A percentile compares a stretch with the other conserved stretches of the same genome.
Conservation (phyloP, 2,113 vertebrate genomes). For the Cyphomyrus plagiostoma region DNA sequence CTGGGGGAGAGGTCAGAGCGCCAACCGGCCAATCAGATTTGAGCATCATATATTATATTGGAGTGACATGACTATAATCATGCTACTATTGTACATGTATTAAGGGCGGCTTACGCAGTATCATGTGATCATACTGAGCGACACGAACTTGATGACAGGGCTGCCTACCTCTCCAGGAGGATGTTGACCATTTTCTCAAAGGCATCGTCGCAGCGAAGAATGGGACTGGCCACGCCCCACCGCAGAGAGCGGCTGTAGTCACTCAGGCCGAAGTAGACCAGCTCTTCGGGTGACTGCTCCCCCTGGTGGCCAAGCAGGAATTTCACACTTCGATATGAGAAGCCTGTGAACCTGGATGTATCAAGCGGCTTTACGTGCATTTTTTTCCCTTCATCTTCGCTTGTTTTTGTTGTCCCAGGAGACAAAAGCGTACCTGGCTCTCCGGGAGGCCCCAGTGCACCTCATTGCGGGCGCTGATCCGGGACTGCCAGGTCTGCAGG, state of each 20-base stretch:
- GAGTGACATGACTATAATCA: not conserved
- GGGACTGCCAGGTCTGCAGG: slow-evolving; percentile 87
- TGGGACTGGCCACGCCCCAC: slow-evolving; percentile 92
- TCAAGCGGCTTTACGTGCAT: not conserved
- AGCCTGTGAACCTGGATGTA: not conserved
- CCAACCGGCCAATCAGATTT: not conserved
- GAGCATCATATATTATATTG: not conserved
- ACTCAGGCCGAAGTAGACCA: slow-evolving; percentile 86
- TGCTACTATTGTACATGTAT: not conserved
- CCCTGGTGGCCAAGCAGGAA: slow-evolving; percentile 59
- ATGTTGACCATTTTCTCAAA: slow-evolving; percentile 97
- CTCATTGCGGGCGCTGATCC: slow-evolving; percentile 84
- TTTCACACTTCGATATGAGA: not conserved
- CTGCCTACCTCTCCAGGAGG: slow-evolving; percentile 79
- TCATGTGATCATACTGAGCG: not conserved
- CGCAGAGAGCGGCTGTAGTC: slow-evolving; percentile 91
- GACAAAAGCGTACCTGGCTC: slow-evolving; percentile 60
- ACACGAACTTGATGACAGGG: not conserved
- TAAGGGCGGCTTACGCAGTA: not conserved
- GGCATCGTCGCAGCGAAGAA: slow-evolving; percentile 88
- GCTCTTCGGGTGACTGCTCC: slow-evolving; percentile 63
- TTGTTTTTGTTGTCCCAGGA: not conserved
- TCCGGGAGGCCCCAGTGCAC: slow-evolving; percentile 84
- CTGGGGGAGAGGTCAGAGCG: slow-evolving; percentile 45
- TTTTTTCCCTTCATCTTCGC: not conserved